Percentiles rank a stretch among this genome's conserved stretches.
These are phyloP conservation scores for Pissodes strobi DNA, from an alignment of 1,140 invertebrate genomes.

Conservation along the genomic window DNA sequence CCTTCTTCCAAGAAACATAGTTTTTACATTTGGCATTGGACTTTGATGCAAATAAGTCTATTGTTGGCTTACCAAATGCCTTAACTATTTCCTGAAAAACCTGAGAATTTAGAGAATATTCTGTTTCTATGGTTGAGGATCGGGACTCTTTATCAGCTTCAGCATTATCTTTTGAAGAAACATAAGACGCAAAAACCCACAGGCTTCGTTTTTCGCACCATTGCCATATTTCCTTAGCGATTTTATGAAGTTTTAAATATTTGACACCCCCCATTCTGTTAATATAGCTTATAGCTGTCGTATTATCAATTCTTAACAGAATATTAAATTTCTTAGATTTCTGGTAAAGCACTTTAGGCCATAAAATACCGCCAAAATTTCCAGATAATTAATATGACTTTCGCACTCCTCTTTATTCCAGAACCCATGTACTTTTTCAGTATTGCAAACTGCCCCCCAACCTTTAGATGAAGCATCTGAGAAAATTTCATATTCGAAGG, in stretches of 20 bases:
- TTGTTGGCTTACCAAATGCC: slow-evolving; percentile 33
- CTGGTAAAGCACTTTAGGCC: slow-evolving; percentile 43
- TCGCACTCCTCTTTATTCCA: slow-evolving; percentile 35
- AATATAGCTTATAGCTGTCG: no score
- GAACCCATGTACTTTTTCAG: slow-evolving; percentile 33
- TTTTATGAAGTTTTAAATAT: not conserved
- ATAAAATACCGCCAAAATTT: slow-evolving; percentile 41
- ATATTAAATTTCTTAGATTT: slow-evolving; percentile 9
- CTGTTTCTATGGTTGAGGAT: no score
- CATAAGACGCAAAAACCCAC: no score
- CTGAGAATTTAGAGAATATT: not conserved
- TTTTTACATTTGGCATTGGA: slow-evolving; percentile 43
- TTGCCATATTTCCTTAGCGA: slow-evolving; percentile 37
- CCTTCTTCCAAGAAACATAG: slow-evolving; percentile 39
- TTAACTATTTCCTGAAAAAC: slow-evolving; percentile 27
- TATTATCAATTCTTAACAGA: slow-evolving; percentile 37
- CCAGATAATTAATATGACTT: slow-evolving; percentile 46
- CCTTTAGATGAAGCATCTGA: slow-evolving; percentile 32
- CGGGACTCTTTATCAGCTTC: no score
- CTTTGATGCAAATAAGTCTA: slow-evolving; percentile 47
- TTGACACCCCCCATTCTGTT: no score
- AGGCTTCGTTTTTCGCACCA: slow-evolving; percentile 46
- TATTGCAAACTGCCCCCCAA: slow-evolving; percentile 42
- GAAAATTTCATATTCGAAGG: slow-evolving; percentile 34
- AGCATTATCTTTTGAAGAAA: no score